Base-by-base conservation (phyloP, 1,140 invertebrate species). In the Goniozus legneri region DNA sequence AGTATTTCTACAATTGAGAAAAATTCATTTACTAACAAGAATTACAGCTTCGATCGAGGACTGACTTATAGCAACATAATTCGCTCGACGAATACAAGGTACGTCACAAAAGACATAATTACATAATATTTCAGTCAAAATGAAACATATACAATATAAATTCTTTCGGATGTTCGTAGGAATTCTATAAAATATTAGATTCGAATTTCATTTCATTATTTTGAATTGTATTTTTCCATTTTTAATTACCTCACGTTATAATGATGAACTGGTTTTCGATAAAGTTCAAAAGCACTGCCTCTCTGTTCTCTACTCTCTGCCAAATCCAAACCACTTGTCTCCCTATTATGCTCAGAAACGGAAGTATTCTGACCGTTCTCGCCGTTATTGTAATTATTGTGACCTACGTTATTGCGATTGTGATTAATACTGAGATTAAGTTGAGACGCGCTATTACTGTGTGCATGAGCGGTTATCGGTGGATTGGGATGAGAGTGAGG, bases 251-350 rank as follows among this genome's bases (percentile, higher is more conserved):
- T 88, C 62, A 87, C 76, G 62, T 88, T 88, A 62, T 86, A 84
- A 76, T 87, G 83, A 73, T 85, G 80, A 46, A 79, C 80, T 13
- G 91, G 91, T 74, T 96, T 96, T 58, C 90, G 85, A 69, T 97
- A 97, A 22, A 96, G 77, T 66, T 97, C 93, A 70, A 97, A 97
- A 8, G 94, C 94, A 57, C 91, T 94, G n/a, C 91, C 91, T 35
- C 91, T 78, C 65, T 94, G 90, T 68, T 94, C 92, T 55, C 90
- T 85, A 61, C 90, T 88, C 10, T 90, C 89, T 4, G 87, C 86
- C 57, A 92, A 75, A 72, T 92, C 89, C 21, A 84, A 60, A 22
- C 77, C 74, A 54, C 78, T 80, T 1, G 78, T 74, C 58, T 83
- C 78, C 49, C 77, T 63, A 33, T 79, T 77, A 40, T 82, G 80